Base-by-base conservation (phyloP, 1,140 invertebrate genomes). In the Ectropis grisescens region DNA sequence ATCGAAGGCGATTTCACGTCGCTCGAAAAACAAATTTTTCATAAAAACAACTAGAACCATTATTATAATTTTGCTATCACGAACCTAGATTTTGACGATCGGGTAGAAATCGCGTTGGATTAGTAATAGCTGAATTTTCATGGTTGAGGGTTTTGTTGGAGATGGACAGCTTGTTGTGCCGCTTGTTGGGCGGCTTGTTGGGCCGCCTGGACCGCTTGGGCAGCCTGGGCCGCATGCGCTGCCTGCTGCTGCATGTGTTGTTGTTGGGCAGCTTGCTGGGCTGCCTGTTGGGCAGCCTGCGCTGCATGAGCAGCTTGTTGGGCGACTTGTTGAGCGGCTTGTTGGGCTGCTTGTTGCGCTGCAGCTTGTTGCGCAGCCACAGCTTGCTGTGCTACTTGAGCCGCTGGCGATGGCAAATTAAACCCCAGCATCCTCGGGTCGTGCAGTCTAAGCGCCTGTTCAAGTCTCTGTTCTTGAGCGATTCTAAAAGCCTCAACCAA, bases 391-490 rank as follows among this genome's bases (percentile, higher is more conserved):
- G 62, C 55, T 14, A 60, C 48, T 32, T 62, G 45, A 41, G 57
- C 54, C 24, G 69, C 51, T 32, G 79, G 79, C 3, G 81, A 82
- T 2, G 79, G 69, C 29, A 83, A 31, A 49, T 81, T 82, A 33
- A 83, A 83, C 0, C 80, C 82, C 14, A 83, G 36, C 78, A 83
- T 83, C 30, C 82, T 68, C 1, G 82, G 82, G 41, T 83, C 76
- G 62, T 93, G 91, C 47, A 94, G 85, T 48, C 92, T 86, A 41
- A 94, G 65, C 5, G 92, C 91, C 50, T 94, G 92, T 57, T 93
- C 91, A 54, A 94, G 67, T 56, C 92, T 83, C 52, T 93, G 91
- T 56, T 93, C 92, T 55, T 93, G 91, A 8, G 81, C 81, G 29
- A 93, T 84, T 58, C 91, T 83, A 32, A 93, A 82, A 5, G 90